Percentiles rank a stretch among this genome's conserved stretches.
Conservation (phyloP, 2,888 invertebrate species). For the Andrena dorsata region DNA sequence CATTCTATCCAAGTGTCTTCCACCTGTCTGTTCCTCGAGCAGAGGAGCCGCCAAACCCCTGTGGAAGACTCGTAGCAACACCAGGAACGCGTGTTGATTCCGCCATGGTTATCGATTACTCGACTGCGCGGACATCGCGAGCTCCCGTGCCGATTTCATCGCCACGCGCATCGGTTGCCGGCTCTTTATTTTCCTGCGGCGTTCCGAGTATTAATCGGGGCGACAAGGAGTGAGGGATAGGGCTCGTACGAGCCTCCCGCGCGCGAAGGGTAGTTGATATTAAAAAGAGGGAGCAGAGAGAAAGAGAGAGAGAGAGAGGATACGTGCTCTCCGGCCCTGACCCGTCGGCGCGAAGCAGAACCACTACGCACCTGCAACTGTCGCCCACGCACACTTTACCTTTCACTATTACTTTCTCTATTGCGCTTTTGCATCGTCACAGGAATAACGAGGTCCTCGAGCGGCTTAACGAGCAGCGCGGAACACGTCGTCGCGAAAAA, state of each 20-base stretch:
- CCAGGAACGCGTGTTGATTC: too few relatives aligned
- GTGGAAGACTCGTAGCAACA: too few relatives aligned
- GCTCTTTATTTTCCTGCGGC: too few relatives aligned
- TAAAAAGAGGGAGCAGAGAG: not conserved
- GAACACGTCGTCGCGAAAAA: constrained; percentile 22
- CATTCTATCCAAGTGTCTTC: too few relatives aligned
- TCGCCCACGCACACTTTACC: constrained; percentile 77
- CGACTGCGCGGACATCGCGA: too few relatives aligned
- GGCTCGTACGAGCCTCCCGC: not conserved
- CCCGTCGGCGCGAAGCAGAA: constrained; percentile 59
- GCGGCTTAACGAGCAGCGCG: constrained; percentile 18
- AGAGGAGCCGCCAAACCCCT: too few relatives aligned
- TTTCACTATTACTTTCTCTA: constrained; percentile 80
- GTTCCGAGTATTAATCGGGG: too few relatives aligned
- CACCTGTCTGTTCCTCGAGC: too few relatives aligned
- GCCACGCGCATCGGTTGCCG: too few relatives aligned
- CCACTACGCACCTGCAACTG: constrained; percentile 76
- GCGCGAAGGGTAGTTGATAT: constrained; percentile 1
- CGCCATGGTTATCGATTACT: too few relatives aligned
- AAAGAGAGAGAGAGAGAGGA: not conserved
- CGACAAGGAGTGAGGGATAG: too few relatives aligned
- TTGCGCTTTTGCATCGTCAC: constrained; percentile 71
- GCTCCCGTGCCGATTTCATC: too few relatives aligned
- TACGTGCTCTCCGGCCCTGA: constrained; percentile 64
- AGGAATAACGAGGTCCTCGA: constrained; percentile 43